Base-by-base conservation (phyloP, 2,113 vertebrate species). In the Calypte anna region DNA sequence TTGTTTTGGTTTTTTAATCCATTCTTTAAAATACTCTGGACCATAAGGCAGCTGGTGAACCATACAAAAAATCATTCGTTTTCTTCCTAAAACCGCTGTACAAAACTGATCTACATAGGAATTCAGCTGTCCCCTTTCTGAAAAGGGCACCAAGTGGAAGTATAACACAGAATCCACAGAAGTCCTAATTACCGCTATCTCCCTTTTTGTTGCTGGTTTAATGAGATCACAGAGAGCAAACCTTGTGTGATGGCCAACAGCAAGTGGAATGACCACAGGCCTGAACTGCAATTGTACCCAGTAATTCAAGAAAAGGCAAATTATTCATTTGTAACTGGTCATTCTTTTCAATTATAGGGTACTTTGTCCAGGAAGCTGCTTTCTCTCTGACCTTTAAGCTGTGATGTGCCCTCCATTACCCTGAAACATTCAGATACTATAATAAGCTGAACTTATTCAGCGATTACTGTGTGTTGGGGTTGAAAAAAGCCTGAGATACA, bases 291-390 rank as follows among this genome's bases (percentile, higher is more conserved):
- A 31, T 66, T 3, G 1, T 13, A 73, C 36, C 51, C 43, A 51
- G n/a, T 66, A 95, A 93, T 88, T 80, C 74, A 40, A 74, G 38
- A 46, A 46, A 86, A 62, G 20, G 27, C 67, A 88, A 90, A 85
- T 31, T n/a, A 69, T 64, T 94, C 40, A 84, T 86, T 92, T 84
- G 53, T 72, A 72, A 59, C 68, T 38, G 63, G 33, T 62, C 22
- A 77, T 78, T 83, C 73, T 70, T 64, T 84, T 84, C 69, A 86
- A 84, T 72, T 89, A 58, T 33, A 81, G 81, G 62, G 53, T 84
- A 73, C 66, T 87, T 87, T 54, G 66, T 55, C 51, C 21, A 5
- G 59, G 43, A 92, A 84, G 36, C 16, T 79, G 43, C 46, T 82
- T 92, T 68, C 58, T 72, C 38, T 31, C 51, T 82, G 57, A 78